phyloP scores from a whole-genome alignment of 2,797 vertebrate genomes.

The Ispidina lecontei region DNA sequence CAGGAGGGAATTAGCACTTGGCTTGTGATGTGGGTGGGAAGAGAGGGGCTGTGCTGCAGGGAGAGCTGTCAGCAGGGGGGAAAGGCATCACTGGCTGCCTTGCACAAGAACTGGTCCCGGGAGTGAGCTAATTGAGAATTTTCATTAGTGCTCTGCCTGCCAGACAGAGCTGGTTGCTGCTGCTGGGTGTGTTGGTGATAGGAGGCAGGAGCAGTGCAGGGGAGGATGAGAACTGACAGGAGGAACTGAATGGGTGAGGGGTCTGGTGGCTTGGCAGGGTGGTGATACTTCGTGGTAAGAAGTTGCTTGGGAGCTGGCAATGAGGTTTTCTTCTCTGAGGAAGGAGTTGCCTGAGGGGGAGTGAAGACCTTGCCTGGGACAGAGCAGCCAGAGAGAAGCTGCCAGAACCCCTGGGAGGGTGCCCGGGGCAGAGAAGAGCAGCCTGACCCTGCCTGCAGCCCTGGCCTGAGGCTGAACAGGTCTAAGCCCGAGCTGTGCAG shows the following conservation, averaged over 20 bases:
- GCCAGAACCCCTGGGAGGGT: rapidly evolving
- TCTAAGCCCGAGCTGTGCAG: neutral
- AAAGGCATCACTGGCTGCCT: rapidly evolving
- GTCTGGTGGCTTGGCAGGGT: neutral
- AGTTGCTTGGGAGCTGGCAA: neutral
- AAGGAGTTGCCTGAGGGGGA: neutral
- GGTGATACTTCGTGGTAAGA: neutral
- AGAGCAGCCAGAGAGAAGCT: neutral
- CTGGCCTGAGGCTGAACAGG: neutral
- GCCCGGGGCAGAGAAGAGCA: neutral
- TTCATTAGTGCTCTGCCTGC: neutral
- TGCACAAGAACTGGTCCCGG: neutral
- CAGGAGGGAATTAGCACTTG: neutral
- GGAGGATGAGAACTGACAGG: neutral
- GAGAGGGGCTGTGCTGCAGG: neutral
- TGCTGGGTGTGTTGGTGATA: neutral
- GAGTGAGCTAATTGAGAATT: neutral
- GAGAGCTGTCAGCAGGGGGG: neutral
- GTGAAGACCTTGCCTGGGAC: neutral
- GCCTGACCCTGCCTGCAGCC: neutral
- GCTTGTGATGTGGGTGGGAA: neutral
- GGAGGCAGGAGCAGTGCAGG: rapidly evolving
- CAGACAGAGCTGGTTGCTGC: neutral
- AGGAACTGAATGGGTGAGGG: neutral
- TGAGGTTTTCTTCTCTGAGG: neutral